Evolutionary conservation across 1,140 invertebrate genomes (phyloP).

Genomic region (Anastatus disparis): DNA sequence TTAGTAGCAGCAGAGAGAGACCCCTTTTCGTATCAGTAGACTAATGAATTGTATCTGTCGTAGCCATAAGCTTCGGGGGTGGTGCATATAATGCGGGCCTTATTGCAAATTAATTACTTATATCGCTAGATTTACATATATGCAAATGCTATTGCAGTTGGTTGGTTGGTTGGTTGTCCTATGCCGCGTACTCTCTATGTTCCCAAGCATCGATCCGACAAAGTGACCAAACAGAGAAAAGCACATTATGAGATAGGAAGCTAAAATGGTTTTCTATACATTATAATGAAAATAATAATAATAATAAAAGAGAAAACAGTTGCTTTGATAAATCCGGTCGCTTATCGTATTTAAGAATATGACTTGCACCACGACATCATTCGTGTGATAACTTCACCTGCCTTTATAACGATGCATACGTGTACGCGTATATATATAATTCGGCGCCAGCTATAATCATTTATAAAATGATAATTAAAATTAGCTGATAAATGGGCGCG

Average conservation of each 20-base stretch:
- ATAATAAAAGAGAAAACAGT: not conserved
- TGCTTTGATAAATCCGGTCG: not conserved
- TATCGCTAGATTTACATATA: conserved; percentile 63
- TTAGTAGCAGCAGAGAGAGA: too few species aligned
- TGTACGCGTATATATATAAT: too few species aligned
- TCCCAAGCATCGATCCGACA: too few species aligned
- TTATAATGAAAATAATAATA: too few species aligned
- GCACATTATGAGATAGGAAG: too few species aligned
- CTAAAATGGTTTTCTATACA: too few species aligned
- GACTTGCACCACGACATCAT: not conserved
- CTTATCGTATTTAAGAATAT: not conserved
- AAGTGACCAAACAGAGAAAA: not conserved
- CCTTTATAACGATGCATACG: conserved; percentile 1
- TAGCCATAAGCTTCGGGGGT: conserved; percentile 37
- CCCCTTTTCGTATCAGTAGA: conserved; percentile 51
- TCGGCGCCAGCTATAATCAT: not conserved
- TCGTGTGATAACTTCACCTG: conserved; percentile 9
- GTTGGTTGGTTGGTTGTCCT: too few species aligned
- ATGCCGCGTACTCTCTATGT: too few species aligned
- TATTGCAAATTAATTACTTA: conserved; percentile 66
- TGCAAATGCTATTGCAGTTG: conserved; percentile 57
- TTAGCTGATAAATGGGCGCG: not conserved
- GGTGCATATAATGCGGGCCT: conserved; percentile 48
- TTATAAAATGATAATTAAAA: conserved; percentile 21
- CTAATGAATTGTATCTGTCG: conserved; percentile 63